phyloP scores from a whole-genome alignment of 2,888 invertebrate genomes.

The Orthosia incerta region DNA sequence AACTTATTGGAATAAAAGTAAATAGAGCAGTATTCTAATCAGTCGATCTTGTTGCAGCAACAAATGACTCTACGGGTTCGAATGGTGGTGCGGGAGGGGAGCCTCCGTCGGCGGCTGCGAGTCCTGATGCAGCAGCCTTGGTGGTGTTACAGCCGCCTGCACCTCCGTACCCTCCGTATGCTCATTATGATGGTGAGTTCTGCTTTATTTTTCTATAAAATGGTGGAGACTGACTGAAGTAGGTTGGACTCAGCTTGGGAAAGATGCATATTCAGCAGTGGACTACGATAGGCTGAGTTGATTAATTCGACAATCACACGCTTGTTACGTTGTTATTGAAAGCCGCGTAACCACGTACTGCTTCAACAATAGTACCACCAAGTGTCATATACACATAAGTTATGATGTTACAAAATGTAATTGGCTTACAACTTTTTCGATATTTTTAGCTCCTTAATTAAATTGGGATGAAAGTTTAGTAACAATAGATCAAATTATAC shows the following conservation, averaged over 20 bases:
- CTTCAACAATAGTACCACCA: too few relatives aligned
- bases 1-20: not conserved
- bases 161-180: conserved; percentile 87
- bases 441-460: too few relatives aligned
- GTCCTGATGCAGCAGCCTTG: conserved; percentile 87
- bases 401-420: not conserved
- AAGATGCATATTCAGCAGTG: too few relatives aligned
- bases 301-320: too few relatives aligned
- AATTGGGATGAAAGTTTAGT: too few relatives aligned
- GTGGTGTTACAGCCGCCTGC: conserved; percentile 88
- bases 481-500: not conserved
- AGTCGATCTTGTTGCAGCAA: conserved; percentile 74
- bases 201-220: not conserved
- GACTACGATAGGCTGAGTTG: too few relatives aligned
- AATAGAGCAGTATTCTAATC: not conserved
- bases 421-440: not conserved
- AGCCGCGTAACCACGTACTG: too few relatives aligned
- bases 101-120: conserved; percentile 88
- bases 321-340: too few relatives aligned
- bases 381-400: too few relatives aligned
- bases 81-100: conserved; percentile 85
- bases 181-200: conserved; percentile 87
- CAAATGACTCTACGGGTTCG: conserved; percentile 88
- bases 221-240: too few relatives aligned
- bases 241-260: too few relatives aligned